Evolutionary conservation across 2,113 vertebrate genomes (phyloP).

Genomic region (Pogona vitticeps): DNA sequence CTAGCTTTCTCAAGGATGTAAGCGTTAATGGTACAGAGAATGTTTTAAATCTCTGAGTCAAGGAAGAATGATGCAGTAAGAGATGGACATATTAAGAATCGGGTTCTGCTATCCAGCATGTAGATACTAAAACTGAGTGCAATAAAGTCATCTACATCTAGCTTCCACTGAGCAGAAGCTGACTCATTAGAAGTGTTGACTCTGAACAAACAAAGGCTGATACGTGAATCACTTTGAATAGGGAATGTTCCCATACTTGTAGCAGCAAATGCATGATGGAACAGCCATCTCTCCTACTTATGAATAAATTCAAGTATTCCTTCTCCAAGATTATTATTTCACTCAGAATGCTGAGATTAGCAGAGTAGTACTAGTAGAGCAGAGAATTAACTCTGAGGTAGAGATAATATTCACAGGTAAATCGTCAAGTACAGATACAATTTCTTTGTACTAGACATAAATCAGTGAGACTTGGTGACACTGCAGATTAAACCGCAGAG

Average conservation of each 20-base stretch:
- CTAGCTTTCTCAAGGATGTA: neutral
- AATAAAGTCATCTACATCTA: neutral
- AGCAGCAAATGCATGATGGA: neutral
- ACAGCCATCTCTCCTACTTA: neutral
- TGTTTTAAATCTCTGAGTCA: neutral
- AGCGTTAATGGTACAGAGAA: conserved; percentile 43
- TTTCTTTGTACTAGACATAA: neutral
- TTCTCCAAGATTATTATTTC: neutral
- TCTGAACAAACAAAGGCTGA: neutral
- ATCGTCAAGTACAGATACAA: neutral
- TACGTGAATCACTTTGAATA: neutral
- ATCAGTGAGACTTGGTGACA: neutral
- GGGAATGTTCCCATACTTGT: neutral
- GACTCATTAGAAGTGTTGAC: neutral
- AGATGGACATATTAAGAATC: neutral
- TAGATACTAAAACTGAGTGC: neutral
- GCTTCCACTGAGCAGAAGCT: conserved; percentile 2
- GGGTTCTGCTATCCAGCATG: conserved; percentile 27
- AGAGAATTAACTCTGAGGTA: neutral
- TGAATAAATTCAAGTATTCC: neutral
- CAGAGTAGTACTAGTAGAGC: neutral
- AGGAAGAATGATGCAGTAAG: rapidly evolving
- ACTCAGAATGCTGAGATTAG: neutral
- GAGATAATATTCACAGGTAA: neutral
- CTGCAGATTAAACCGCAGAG: too few species aligned